A percentile compares a stretch with the other conserved stretches of the same genome.
Evolutionary conservation across 2,113 vertebrate genomes (phyloP).

Genomic region (Dissostichus mawsoni): DNA sequence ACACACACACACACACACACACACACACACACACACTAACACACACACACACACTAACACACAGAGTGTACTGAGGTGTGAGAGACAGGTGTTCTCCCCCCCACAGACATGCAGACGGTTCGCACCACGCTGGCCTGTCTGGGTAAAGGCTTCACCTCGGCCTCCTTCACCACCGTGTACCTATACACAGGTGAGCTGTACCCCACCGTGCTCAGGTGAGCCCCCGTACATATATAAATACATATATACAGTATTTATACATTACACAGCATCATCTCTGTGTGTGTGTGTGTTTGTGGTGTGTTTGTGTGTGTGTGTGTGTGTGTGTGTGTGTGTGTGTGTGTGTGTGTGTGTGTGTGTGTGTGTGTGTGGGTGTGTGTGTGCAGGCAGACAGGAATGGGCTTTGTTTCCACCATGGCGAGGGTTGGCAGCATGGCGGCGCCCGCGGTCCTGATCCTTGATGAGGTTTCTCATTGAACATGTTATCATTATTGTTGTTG

Average conservation of each 20-base stretch:
- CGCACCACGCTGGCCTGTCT: conserved; percentile 84
- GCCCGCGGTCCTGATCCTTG: conserved; percentile 89
- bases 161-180: conserved; percentile 80
- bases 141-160: conserved; percentile 84
- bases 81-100: too few relatives aligned
- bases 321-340: too few relatives aligned
- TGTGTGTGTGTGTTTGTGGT: too few relatives aligned
- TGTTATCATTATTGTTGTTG: too few relatives aligned
- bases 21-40: conserved; percentile 20
- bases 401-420: conserved; percentile 91
- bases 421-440: conserved; percentile 91
- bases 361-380: background rate
- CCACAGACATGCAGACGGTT: conserved; percentile 80
- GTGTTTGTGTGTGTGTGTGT: too few relatives aligned
- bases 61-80: background rate
- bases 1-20: background rate
- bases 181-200: conserved; percentile 85
- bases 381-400: conserved; percentile 91
- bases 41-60: background rate
- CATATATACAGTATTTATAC: too few relatives aligned
- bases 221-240: too few relatives aligned
- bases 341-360: background rate
- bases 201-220: conserved; percentile 79
- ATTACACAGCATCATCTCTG: too few relatives aligned
- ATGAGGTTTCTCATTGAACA: conserved; percentile 74